Evolutionary conservation across 2,113 vertebrate genomes (phyloP).

Genomic region (Tragulus kanchil): DNA sequence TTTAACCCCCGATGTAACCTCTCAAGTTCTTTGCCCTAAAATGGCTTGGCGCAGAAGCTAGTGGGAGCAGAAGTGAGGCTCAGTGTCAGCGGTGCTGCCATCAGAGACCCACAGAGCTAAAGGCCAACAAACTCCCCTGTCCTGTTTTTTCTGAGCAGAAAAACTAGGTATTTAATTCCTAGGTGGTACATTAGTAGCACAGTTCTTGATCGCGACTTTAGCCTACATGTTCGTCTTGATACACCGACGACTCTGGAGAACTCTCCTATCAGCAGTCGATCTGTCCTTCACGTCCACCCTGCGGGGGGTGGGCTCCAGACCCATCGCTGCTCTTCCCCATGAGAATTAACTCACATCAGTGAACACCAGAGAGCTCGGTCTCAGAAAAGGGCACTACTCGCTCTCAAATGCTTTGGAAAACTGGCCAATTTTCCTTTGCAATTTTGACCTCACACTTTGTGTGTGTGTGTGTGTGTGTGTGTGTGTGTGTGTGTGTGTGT

Average conservation of each 20-base stretch:
- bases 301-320: too few species aligned
- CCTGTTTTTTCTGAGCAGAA: neutral
- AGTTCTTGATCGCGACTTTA: slow-evolving; percentile 15
- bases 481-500: too few species aligned
- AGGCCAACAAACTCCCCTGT: neutral
- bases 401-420: slow-evolving; percentile 23
- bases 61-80: neutral
- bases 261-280: neutral
- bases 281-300: neutral
- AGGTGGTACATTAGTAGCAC: neutral
- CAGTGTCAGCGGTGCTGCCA: neutral
- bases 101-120: neutral
- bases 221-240: neutral
- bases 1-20: slow-evolving; percentile 60
- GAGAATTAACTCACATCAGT: neutral
- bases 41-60: slow-evolving; percentile 46
- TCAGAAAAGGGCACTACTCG: neutral
- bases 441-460: slow-evolving; percentile 20
- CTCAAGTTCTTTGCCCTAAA: slow-evolving; percentile 60
- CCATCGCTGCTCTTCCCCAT: neutral
- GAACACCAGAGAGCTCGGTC: neutral
- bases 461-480: neutral
- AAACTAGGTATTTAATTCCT: slow-evolving; percentile 49
- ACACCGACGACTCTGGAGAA: neutral
- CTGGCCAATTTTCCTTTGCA: slow-evolving; percentile 13